Percentiles rank a stretch among this genome's conserved stretches.
Conservation (phyloP, 2,888 invertebrate genomes). For the Venusia cambrica region DNA sequence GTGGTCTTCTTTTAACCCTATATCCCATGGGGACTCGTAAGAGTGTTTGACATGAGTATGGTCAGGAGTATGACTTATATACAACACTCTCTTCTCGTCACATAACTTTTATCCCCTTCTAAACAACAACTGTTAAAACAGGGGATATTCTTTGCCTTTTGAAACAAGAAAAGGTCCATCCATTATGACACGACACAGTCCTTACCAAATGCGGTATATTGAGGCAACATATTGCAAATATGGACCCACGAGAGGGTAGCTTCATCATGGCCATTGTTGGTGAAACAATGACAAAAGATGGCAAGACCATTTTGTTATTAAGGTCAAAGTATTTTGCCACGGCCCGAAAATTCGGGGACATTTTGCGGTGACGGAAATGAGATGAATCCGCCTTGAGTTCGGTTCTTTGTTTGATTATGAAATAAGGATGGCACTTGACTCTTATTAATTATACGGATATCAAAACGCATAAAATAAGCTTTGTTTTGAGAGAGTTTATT, state of each 20-base stretch:
- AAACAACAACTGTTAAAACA: too few species aligned
- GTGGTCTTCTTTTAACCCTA: too few species aligned
- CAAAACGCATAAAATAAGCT: too few species aligned
- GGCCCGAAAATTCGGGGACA: conserved; percentile 26
- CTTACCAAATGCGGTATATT: conserved; percentile 7
- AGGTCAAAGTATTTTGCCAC: conserved; percentile 26
- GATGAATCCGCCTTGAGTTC: conserved; percentile 16
- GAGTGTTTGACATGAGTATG: too few species aligned
- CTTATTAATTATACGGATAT: too few species aligned
- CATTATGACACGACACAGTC: conserved; percentile 2
- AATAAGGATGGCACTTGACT: conserved; percentile 14
- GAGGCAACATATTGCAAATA: conserved; percentile 15
- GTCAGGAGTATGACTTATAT: too few species aligned
- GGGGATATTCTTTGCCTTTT: too few species aligned
- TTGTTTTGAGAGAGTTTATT: too few species aligned
- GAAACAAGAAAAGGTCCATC: too few species aligned
- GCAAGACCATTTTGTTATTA: conserved; percentile 25
- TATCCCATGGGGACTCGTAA: too few species aligned
- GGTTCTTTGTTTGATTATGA: conserved; percentile 26
- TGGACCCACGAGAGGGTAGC: conserved; percentile 14
- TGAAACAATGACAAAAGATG: conserved; percentile 30
- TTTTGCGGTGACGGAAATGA: conserved; percentile 19
- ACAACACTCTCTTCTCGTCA: too few species aligned
- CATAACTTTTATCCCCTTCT: too few species aligned
- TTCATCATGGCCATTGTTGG: conserved; percentile 27